A percentile compares a stretch with the other conserved stretches of the same genome.
These are phyloP conservation scores for Magallana ariakensis DNA, from an alignment of 1,140 invertebrate genomes.

Conservation along the genomic window DNA sequence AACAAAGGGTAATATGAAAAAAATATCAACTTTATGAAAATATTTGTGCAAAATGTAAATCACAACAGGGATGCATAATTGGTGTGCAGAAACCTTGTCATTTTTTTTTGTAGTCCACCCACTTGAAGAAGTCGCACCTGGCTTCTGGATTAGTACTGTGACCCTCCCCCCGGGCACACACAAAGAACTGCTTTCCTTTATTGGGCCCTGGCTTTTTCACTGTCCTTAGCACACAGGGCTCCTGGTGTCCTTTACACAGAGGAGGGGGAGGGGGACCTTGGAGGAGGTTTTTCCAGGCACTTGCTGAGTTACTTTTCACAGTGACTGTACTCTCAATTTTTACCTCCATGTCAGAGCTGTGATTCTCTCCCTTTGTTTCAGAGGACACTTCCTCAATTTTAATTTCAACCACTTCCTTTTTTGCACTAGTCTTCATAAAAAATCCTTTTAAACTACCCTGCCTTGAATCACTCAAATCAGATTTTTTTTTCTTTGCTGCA, in stretches of 20 bases:
- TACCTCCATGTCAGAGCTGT: slow-evolving; percentile 25
- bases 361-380: not conserved
- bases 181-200: slow-evolving; percentile 81
- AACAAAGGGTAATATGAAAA: no score
- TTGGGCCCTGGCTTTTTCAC: slow-evolving; percentile 83
- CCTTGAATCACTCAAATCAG: slow-evolving; percentile 49
- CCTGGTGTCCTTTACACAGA: slow-evolving; percentile 81
- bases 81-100: not conserved
- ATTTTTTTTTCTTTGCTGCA: slow-evolving; percentile 47
- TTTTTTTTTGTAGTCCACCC: slow-evolving; percentile 75
- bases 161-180: slow-evolving; percentile 81
- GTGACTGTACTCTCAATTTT: slow-evolving; percentile 27
- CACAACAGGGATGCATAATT: no score
- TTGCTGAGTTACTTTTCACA: slow-evolving; percentile 15
- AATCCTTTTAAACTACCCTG: slow-evolving; percentile 64
- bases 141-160: slow-evolving; percentile 80
- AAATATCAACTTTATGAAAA: no score
- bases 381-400: not conserved
- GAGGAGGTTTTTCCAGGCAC: slow-evolving; percentile 79
- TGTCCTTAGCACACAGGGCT: slow-evolving; percentile 80
- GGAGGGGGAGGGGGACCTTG: slow-evolving; percentile 79
- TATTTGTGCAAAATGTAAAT: no score
- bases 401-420: not conserved
- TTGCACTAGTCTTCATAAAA: slow-evolving; percentile 54
- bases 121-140: slow-evolving; percentile 82